Conservation (phyloP, 2,888 invertebrate species). For the Cloeon dipterum region DNA sequence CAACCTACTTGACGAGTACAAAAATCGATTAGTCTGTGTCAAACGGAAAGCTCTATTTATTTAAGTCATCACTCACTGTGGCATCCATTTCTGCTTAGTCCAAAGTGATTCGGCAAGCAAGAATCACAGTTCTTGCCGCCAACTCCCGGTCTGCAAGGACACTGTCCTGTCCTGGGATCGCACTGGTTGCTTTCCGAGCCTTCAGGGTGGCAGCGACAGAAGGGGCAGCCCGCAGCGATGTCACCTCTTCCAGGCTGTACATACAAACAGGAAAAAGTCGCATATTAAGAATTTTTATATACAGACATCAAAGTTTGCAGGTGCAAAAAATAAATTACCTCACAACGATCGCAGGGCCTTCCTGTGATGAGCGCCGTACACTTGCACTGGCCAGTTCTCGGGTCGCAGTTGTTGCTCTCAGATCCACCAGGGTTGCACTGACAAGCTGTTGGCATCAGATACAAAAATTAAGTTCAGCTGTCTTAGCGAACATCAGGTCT, state of each 20-base stretch:
- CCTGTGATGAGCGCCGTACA: conserved; percentile 49
- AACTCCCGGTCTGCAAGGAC: conserved; percentile 54
- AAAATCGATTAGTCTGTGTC: too few relatives aligned
- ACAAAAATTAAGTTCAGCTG: too few relatives aligned
- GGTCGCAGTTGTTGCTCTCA: conserved; percentile 40
- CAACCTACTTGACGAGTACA: too few relatives aligned
- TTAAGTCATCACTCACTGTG: conserved; percentile 44
- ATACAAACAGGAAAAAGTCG: conserved; percentile 6
- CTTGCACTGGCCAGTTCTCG: conserved; percentile 46
- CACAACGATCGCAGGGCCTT: conserved; percentile 44
- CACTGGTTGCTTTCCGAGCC: conserved; percentile 47
- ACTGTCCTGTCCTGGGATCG: conserved; percentile 50
- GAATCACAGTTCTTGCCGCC: conserved; percentile 51
- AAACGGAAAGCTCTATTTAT: too few relatives aligned
- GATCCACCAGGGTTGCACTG: conserved; percentile 58
- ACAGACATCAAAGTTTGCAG: not conserved
- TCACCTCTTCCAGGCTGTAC: conserved; percentile 43
- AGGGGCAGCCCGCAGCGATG: conserved; percentile 50
- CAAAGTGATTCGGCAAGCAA: conserved; percentile 48
- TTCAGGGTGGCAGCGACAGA: conserved; percentile 49
- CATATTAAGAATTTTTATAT: not conserved
- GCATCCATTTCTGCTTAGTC: conserved; percentile 39
- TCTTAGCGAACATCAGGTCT: not conserved
- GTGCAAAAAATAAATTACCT: conserved; percentile 16
- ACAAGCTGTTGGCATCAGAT: conserved; percentile 43